Percentiles rank a stretch among this genome's conserved stretches.
phyloP scores from a whole-genome alignment of 37 sponge, comb jelly and placozoan genomes.

The Geodia barretti region DNA sequence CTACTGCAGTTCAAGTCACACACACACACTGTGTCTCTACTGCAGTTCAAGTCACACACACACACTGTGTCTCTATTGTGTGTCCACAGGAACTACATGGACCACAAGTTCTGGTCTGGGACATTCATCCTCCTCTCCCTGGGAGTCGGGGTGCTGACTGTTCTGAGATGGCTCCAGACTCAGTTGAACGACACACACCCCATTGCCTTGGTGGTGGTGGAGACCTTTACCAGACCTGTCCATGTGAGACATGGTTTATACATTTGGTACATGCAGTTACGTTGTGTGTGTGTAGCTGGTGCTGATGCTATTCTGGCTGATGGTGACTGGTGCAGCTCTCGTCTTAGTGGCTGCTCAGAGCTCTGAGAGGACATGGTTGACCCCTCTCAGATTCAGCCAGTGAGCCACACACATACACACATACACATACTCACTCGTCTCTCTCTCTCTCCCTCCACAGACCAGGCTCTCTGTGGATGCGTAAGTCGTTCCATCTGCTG shows the following conservation, averaged over 20 bases:
- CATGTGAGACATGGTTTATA: constrained; percentile 25
- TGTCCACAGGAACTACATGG: constrained; percentile 8
- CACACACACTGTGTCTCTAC: not conserved
- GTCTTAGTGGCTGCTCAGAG: constrained; percentile 56
- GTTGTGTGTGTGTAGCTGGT: constrained; percentile 16
- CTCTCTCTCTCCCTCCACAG: constrained; percentile 14
- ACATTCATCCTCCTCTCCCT: constrained; percentile 51
- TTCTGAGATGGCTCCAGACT: constrained; percentile 36
- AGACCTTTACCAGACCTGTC: not conserved
- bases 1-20: no score
- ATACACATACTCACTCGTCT: not conserved
- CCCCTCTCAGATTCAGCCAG: constrained; percentile 26
- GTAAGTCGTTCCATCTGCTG: constrained; percentile 85
- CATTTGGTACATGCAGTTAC: not conserved
- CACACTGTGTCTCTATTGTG: constrained; percentile 5
- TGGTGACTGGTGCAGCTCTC: constrained; percentile 14
- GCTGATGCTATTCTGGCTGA: constrained; percentile 45
- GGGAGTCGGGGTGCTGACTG: constrained; percentile 22
- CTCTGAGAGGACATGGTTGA: constrained; percentile 16
- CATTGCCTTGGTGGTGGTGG: constrained; percentile 16
- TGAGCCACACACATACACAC: not conserved
- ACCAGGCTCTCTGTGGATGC: constrained; percentile 50
- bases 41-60: not conserved
- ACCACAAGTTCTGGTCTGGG: constrained; percentile 57
- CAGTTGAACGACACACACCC: constrained; percentile 48